These are phyloP conservation scores for Drosophila bocqueti DNA, from an alignment of 1,140 invertebrate genomes.

Conservation along the genomic window DNA sequence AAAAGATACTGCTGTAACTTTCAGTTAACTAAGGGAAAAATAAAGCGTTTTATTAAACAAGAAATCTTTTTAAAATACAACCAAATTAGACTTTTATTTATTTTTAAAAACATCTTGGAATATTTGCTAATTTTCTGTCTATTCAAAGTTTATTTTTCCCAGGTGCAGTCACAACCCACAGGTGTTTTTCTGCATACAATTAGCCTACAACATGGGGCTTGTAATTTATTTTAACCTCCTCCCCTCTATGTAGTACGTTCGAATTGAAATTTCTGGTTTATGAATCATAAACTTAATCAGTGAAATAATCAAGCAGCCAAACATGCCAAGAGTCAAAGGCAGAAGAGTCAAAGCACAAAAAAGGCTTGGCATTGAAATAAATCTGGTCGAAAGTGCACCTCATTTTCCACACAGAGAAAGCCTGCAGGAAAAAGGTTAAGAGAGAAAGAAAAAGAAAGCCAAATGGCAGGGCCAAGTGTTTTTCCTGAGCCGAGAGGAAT, in stretches of 20 bases:
- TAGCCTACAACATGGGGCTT: slow-evolving; percentile 68
- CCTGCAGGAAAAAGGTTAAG: slow-evolving; percentile 6
- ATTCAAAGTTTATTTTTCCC: neutral
- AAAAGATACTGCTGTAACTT: neutral
- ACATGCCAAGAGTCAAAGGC: slow-evolving; percentile 52
- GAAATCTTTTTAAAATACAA: neutral
- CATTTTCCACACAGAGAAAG: slow-evolving; percentile 22
- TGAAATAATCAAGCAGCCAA: slow-evolving; percentile 73
- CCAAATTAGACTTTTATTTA: no score
- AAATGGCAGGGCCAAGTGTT: slow-evolving; percentile 39
- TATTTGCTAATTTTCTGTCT: neutral
- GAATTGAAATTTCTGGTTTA: slow-evolving; percentile 64
- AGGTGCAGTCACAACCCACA: slow-evolving; percentile 41
- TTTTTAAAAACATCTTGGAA: neutral
- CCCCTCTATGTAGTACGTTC: slow-evolving; percentile 14
- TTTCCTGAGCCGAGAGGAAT: slow-evolving; percentile 22
- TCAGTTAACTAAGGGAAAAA: neutral
- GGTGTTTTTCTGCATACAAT: slow-evolving; percentile 72
- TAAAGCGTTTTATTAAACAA: neutral
- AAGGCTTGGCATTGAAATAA: slow-evolving; percentile 61
- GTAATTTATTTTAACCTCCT: slow-evolving; percentile 72
- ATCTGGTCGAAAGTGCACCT: slow-evolving; percentile 24
- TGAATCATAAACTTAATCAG: slow-evolving; percentile 77
- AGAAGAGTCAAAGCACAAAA: slow-evolving; percentile 26
- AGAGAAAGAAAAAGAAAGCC: slow-evolving; percentile 21